phyloP scores from a whole-genome alignment of 2,888 invertebrate genomes.

The Sericinus montela region DNA sequence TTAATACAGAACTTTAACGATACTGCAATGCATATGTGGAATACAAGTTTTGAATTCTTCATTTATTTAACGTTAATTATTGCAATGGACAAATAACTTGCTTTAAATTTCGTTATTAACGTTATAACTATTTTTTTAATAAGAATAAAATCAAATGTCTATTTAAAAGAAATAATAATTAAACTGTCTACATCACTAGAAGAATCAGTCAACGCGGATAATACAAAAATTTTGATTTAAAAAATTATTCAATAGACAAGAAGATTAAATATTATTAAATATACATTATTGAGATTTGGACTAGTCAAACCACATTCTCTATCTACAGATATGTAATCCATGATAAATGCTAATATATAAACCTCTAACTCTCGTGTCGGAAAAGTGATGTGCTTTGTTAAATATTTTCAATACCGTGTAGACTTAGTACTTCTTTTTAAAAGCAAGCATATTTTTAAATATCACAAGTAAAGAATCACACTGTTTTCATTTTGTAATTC shows the following conservation, averaged over 20 bases:
- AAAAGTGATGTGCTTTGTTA: slow-evolving; percentile 56
- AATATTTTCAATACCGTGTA: slow-evolving; percentile 48
- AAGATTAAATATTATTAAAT: slow-evolving; percentile 67
- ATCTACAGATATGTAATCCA: slow-evolving; percentile 80
- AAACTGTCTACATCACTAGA: slow-evolving; percentile 48
- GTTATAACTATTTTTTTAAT: slow-evolving; percentile 20
- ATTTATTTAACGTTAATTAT: slow-evolving; percentile 26
- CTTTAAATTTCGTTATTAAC: slow-evolving; percentile 22
- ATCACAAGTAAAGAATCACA: slow-evolving; percentile 13
- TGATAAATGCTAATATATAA: slow-evolving; percentile 76
- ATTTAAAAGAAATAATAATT: slow-evolving; percentile 21
- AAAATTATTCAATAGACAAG: slow-evolving; percentile 41
- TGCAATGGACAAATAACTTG: slow-evolving; percentile 46
- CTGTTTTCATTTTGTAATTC: too few relatives aligned
- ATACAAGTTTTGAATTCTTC: slow-evolving; percentile 30
- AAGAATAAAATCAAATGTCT: slow-evolving; percentile 21
- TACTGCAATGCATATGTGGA: slow-evolving; percentile 41
- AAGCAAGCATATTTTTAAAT: not conserved
- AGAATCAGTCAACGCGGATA: slow-evolving; percentile 69
- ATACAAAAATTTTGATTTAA: slow-evolving; percentile 53
- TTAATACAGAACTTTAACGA: slow-evolving; percentile 31
- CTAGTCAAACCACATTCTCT: slow-evolving; percentile 77
- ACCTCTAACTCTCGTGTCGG: slow-evolving; percentile 69
- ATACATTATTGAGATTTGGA: slow-evolving; percentile 74
- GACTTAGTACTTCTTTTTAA: slow-evolving; percentile 23